Evolutionary conservation across 2,888 invertebrate genomes (phyloP).

Genomic region (Orthosia gracilis): DNA sequence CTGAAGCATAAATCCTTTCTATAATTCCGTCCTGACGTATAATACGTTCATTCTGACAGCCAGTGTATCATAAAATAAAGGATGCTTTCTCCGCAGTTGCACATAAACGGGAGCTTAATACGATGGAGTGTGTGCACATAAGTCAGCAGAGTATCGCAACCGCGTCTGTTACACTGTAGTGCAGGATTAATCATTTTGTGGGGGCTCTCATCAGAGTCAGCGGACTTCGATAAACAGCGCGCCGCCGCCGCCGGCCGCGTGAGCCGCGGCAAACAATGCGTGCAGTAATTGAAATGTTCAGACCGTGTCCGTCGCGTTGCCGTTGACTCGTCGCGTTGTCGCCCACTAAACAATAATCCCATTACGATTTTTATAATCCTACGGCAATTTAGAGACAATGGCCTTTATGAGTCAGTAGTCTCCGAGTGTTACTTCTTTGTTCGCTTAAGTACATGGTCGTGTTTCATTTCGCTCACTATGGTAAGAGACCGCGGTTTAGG

Average conservation of each 20-base stretch:
- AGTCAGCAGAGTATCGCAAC: constrained; percentile 54
- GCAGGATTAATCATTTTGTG: constrained; percentile 67
- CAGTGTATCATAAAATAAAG: constrained; percentile 63
- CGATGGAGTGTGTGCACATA: constrained; percentile 53
- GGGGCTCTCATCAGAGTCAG: constrained; percentile 65
- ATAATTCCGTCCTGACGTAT: constrained; percentile 47
- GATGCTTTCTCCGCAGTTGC: constrained; percentile 53
- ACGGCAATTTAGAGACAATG: constrained; percentile 82
- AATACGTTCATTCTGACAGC: constrained; percentile 51
- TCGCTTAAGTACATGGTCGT: constrained; percentile 54
- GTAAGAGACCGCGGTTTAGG: constrained; percentile 29
- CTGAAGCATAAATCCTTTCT: constrained; percentile 50
- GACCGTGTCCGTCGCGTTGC: constrained; percentile 73
- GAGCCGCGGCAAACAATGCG: constrained; percentile 76
- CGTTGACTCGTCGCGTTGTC: constrained; percentile 69
- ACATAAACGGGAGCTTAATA: constrained; percentile 60
- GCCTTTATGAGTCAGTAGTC: constrained; percentile 78
- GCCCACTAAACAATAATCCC: constrained; percentile 84
- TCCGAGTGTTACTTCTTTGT: constrained; percentile 65
- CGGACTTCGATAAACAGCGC: constrained; percentile 62
- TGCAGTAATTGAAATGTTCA: constrained; percentile 85
- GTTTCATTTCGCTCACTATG: constrained; percentile 51
- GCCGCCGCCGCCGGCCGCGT: constrained; percentile 16
- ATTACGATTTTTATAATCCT: constrained; percentile 86
- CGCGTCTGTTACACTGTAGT: constrained; percentile 58